These are phyloP conservation scores for Andricus curvator DNA, from an alignment of 2,888 invertebrate species.

Conservation along the genomic window DNA sequence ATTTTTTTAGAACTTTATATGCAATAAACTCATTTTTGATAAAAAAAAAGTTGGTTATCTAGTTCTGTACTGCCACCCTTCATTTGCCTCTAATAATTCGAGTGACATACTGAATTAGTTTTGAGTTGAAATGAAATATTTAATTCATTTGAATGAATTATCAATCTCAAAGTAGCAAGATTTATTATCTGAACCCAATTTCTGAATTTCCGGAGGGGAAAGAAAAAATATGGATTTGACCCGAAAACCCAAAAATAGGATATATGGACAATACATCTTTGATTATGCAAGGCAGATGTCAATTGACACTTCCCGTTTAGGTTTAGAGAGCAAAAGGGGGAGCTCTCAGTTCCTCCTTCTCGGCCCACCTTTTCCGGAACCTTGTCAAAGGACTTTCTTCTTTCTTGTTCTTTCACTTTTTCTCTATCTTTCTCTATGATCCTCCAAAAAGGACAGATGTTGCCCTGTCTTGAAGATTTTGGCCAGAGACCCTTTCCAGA, in stretches of 20 bases:
- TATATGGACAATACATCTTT: slow-evolving; percentile 16
- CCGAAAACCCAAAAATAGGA: not conserved
- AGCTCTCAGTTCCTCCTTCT: not conserved
- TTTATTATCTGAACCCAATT: not conserved
- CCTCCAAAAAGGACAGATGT: slow-evolving; percentile 31
- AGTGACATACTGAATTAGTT: not conserved
- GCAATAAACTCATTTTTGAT: too few relatives aligned
- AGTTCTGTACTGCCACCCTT: too few relatives aligned
- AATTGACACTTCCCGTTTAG: slow-evolving; percentile 26
- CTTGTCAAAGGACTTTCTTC: slow-evolving; percentile 1
- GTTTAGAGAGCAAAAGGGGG: not conserved
- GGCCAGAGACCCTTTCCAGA: slow-evolving; percentile 15
- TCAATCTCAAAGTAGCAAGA: not conserved
- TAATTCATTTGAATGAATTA: not conserved
- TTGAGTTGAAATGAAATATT: not conserved
- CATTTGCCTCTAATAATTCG: not conserved
- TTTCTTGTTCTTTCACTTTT: slow-evolving; percentile 19
- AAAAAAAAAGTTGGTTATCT: too few relatives aligned
- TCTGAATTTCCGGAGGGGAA: not conserved
- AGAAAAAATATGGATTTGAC: slow-evolving; percentile 30
- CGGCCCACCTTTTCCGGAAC: not conserved
- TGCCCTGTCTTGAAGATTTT: slow-evolving; percentile 31
- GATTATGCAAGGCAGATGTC: slow-evolving; percentile 20
- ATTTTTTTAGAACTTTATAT: too few relatives aligned
- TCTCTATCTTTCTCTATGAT: slow-evolving; percentile 5